phyloP scores from a whole-genome alignment of 2,888 invertebrate genomes.

The Torymus tubicola region DNA sequence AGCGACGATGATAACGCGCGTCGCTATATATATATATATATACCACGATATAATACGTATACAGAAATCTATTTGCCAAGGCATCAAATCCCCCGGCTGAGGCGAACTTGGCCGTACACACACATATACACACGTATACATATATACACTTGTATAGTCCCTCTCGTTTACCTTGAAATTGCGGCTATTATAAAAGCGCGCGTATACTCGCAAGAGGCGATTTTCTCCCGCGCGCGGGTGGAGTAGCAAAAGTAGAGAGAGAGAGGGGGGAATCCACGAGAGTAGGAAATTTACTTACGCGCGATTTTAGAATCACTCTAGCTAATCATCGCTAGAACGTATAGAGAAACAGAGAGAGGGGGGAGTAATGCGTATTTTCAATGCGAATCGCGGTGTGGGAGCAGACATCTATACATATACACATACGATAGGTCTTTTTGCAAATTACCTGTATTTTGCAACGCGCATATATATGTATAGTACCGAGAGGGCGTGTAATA shows the following conservation, averaged over 20 bases:
- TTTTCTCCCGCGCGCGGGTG: slow-evolving; percentile 20
- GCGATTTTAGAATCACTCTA: slow-evolving; percentile 23
- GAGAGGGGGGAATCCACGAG: slow-evolving; percentile 11
- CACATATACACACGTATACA: background rate
- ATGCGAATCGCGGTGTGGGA: slow-evolving; percentile 37
- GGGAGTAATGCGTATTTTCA: slow-evolving; percentile 1
- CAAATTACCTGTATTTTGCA: too few relatives aligned
- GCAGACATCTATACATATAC: too few relatives aligned
- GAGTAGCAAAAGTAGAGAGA: too few relatives aligned
- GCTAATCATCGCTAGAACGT: slow-evolving; percentile 18
- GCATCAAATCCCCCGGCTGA: slow-evolving; percentile 11
- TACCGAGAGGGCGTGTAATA: too few relatives aligned
- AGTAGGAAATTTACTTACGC: slow-evolving; percentile 46
- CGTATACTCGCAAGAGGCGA: slow-evolving; percentile 11
- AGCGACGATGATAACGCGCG: slow-evolving; percentile 33
- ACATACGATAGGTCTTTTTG: too few relatives aligned
- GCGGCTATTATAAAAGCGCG: slow-evolving; percentile 46
- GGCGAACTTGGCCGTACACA: slow-evolving; percentile 7
- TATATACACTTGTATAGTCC: background rate
- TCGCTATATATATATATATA: too few relatives aligned
- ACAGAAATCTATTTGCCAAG: slow-evolving; percentile 44
- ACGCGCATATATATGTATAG: too few relatives aligned
- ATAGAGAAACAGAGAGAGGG: slow-evolving; percentile 20
- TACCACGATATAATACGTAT: slow-evolving; percentile 9
- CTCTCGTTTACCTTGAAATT: slow-evolving; percentile 56